Conservation (phyloP, 2,888 invertebrate genomes). For the Xestoiulus laeticollis region DNA sequence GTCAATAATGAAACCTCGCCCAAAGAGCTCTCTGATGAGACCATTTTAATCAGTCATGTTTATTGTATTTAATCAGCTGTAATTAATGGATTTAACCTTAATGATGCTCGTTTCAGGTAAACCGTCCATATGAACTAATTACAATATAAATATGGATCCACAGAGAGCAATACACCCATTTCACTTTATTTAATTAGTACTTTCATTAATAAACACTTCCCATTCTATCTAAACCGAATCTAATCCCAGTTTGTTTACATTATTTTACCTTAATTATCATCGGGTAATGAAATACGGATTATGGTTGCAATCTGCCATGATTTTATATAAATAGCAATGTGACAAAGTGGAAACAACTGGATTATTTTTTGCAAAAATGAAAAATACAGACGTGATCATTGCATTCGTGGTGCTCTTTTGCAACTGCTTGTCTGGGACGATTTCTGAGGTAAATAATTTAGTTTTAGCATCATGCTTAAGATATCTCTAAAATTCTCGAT, state of each 20-base stretch:
- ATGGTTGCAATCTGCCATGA: neutral
- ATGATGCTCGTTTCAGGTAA: neutral
- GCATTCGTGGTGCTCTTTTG: neutral
- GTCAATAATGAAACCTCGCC: neutral
- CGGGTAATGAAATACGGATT: neutral
- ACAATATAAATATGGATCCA: neutral
- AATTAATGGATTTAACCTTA: neutral
- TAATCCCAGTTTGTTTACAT: neutral
- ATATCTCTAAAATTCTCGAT: too few species aligned
- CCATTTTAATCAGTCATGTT: neutral
- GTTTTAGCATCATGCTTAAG: too few species aligned
- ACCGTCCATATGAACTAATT: neutral
- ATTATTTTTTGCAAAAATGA: neutral
- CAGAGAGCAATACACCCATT: slow-evolving; percentile 32
- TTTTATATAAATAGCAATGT: neutral
- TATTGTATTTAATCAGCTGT: slow-evolving; percentile 28
- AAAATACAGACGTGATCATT: neutral
- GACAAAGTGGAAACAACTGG: neutral
- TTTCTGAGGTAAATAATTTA: neutral
- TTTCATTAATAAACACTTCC: slow-evolving; percentile 30
- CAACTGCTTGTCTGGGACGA: neutral
- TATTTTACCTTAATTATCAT: neutral
- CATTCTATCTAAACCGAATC: neutral
- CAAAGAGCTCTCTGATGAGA: neutral
- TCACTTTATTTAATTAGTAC: slow-evolving; percentile 3